Percentiles rank a stretch among this genome's conserved stretches.
These are phyloP conservation scores for Lathronympha strigana DNA, from an alignment of 2,888 invertebrate genomes.

Conservation along the genomic window DNA sequence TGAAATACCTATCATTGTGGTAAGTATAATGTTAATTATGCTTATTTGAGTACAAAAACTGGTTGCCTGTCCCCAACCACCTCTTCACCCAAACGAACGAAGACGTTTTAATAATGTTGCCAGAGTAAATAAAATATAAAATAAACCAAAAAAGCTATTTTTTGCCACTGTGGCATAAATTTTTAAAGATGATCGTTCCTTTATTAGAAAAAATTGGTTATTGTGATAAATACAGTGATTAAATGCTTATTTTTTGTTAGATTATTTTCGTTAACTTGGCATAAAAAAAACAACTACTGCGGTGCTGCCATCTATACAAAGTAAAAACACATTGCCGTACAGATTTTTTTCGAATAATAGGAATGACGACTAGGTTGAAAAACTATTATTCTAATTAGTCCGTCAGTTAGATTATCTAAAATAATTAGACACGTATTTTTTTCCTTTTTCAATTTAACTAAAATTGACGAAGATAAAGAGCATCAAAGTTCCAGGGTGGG, in stretches of 20 bases:
- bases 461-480: no score
- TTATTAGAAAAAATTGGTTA: background rate
- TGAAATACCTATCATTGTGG: constrained; percentile 54
- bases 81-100: constrained; percentile 39
- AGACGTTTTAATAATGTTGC: constrained; percentile 35
- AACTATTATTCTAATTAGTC: background rate
- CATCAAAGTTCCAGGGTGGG: no score
- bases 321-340: background rate
- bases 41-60: constrained; percentile 27
- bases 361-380: background rate
- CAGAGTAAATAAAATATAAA: constrained; percentile 1
- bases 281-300: background rate
- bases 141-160: background rate
- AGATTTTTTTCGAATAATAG: no score
- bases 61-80: constrained; percentile 26
- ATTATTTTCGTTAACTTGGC: background rate
- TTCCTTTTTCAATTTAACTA: no score
- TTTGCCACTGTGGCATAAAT: background rate
- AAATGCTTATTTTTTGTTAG: no score
- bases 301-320: constrained; percentile 3
- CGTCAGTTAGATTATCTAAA: no score
- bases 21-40: constrained; percentile 42
- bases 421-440: no score
- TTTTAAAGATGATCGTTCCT: no score
- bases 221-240: background rate